Base-by-base conservation (phyloP, 2,888 invertebrate species). In the Encarsia formosa region DNA sequence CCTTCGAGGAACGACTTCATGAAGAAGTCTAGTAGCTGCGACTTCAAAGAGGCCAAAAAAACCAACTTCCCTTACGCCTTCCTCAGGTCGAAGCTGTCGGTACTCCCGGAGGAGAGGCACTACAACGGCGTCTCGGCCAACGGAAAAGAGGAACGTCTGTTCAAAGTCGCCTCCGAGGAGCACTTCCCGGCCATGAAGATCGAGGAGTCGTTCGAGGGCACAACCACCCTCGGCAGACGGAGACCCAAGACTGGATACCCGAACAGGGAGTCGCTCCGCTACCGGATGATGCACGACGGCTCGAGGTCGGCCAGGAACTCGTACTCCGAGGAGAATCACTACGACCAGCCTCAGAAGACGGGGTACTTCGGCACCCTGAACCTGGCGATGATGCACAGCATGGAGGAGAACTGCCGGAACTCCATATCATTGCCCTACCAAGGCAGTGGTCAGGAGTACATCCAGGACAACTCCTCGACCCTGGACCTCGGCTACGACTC, bases 21-120 rank as follows among this genome's bases (percentile, higher is more conserved):
- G 40, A 59, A 68, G 13, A 73, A 72, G 53, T 70, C 71, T 13
- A 71, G 61, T 42, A 72, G 72, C 52, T 73, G 71, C 57, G 72
- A 73, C 56, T 67, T 70, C 52, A 70, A 71, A 22, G 72, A 72
- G 23, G 77, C 70, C 55, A 79, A 78, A 61, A 83, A 84, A 57
- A 82, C 82, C 2, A 85, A 83, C 63, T 88, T 88, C 62, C 88
- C 88, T 0, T 87, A 87, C 65, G 87, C 87, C 3, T 88, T 88
- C 67, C 75, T 88, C 22, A 80, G 88, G 53, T 88, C 88, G 0
- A 85, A 86, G 60, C 74, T 89, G 39, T 86, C 87, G 9, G 87
- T 87, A 38, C 74, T 88, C 57, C 88, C 88, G 2, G 88, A 88
- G 74, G 88, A 88, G 73, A 83, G 83, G 32, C 58, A 67, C 47